Evolutionary conservation across 2,797 vertebrate genomes (phyloP), one percentile per base, ranked within the genome.

Genomic region (Cossypha dichroa): DNA sequence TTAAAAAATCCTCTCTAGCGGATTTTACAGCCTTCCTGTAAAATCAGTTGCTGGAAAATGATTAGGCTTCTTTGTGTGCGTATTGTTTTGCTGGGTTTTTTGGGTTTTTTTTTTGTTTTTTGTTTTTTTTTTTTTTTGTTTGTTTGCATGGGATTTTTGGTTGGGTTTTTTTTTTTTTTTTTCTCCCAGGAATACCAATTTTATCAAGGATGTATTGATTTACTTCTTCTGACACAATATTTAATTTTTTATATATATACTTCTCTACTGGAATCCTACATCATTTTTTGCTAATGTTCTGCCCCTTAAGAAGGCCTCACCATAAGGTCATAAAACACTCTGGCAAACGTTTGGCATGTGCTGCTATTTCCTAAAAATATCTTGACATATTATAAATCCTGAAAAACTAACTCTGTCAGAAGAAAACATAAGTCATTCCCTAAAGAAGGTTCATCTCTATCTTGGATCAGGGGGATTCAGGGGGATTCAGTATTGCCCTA

Each of bases 391-490:
- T 94, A 81, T 73, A 31, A 73, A 60, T 88, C 51, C 45, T 80
- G 38, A 17, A 90, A 95, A 90, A 95, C 23, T 33, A 78, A 72
- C 4, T 67, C 38, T 88, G 36, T 92, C 62, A 83, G 81, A 92
- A 90, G 82, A 89, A 93, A 94, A 88, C 72, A 60, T 87, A 85
- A 88, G 56, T 91, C 41, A 72, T 80, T 96, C 56, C 78, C 59
- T 85, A 59, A 77, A 72, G 59, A 82, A 94, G 52, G 52, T 76
- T 95, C 40, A 34, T 76, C 48, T 94, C 85, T 94, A 10, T 87
- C 85, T 96, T 94, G 96, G 93, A 78, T 59, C 10, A 6, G 34
- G 34, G 36, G 36, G 36, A 36, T 36, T 36, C 34, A 34, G 4
- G 43, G 70, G 64, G 28, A 92, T 62, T 31, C 22, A 41, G 75